Base-by-base conservation (phyloP, 1,140 invertebrate genomes). In the Cyrtorhinus lividipennis region DNA sequence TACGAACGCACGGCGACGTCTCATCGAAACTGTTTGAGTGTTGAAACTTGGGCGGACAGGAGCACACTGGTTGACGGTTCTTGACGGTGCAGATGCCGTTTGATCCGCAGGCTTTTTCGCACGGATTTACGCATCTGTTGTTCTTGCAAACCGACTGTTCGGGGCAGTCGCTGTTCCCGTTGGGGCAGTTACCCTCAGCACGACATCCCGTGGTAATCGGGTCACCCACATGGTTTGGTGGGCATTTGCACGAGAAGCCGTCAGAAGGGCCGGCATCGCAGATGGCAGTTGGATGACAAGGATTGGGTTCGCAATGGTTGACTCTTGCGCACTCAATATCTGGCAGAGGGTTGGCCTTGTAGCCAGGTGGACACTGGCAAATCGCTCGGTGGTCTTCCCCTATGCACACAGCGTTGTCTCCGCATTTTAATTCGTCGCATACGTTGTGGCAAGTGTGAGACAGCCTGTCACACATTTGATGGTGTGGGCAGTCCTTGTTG, bases 301-400 rank as follows among this genome's bases (percentile, higher is more conserved):
- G 87, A 71, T 86, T 86, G 0, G 86, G 81, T 66, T 79, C 79
- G 70, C 90, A 93, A 24, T 77, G 73, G 65, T 87, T 80, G 2
- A 82, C 70, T 53, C 80, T 77, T 24, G 77, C 76, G 69, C 90
- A 92, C 68, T 85, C 84, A 12, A 91, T 79, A 64, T 92, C 89
- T 1, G 90, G 80, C 5, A 86, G 71, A 0, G 91, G 89, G 73
- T 92, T 85, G 0, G 87, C 80, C 69, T 77, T 78, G 69, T 82
- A 89, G 1, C 90, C 90, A 18, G 85, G 83, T 23, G 87, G 88
- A 72, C 92, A 95, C 69, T 87, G 84, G 69, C 91, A 95, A 1
- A 80, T 80, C 1, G 84, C 80, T 68, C 81, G 82, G 70, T 92
- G 89, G 69, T 88, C 83, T 71, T 92, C 87, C 18, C 63, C 63